phyloP scores from a whole-genome alignment of 1,140 invertebrate species.

The Drosophila ironensis region DNA sequence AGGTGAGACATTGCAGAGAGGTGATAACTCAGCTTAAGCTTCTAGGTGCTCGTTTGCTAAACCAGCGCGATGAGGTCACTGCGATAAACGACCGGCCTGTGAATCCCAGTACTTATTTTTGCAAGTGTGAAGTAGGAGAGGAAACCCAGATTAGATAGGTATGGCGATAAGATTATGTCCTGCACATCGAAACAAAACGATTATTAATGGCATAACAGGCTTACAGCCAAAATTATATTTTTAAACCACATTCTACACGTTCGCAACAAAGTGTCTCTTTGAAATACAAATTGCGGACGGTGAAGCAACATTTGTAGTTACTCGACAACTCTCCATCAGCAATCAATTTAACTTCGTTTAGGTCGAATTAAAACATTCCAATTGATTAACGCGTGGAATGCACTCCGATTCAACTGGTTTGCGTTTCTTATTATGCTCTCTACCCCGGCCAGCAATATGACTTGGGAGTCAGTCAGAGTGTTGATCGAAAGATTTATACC shows the following conservation, averaged over 20 bases:
- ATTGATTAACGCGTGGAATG: constrained; percentile 22
- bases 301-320: background rate
- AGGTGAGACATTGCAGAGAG: constrained; percentile 57
- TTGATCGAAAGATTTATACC: constrained; percentile 33
- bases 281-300: too few species aligned
- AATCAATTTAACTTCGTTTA: constrained; percentile 33
- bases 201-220: too few species aligned
- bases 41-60: constrained; percentile 3
- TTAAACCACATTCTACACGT: too few species aligned
- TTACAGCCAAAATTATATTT: too few species aligned
- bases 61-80: constrained; percentile 30
- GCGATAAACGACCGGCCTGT: constrained; percentile 3
- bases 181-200: background rate
- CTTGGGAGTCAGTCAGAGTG: constrained; percentile 4
- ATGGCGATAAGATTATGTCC: background rate
- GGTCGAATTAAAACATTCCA: constrained; percentile 13
- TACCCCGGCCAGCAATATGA: too few species aligned
- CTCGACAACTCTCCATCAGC: constrained; percentile 5
- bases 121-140: background rate
- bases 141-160: constrained; percentile 20
- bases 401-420: constrained; percentile 10
- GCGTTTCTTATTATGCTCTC: too few species aligned
- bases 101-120: constrained; percentile 11
- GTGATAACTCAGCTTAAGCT: constrained; percentile 40
- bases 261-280: too few species aligned